These are phyloP conservation scores for Caligus rogercresseyi DNA, from an alignment of 1,140 invertebrate species.

Conservation along the genomic window DNA sequence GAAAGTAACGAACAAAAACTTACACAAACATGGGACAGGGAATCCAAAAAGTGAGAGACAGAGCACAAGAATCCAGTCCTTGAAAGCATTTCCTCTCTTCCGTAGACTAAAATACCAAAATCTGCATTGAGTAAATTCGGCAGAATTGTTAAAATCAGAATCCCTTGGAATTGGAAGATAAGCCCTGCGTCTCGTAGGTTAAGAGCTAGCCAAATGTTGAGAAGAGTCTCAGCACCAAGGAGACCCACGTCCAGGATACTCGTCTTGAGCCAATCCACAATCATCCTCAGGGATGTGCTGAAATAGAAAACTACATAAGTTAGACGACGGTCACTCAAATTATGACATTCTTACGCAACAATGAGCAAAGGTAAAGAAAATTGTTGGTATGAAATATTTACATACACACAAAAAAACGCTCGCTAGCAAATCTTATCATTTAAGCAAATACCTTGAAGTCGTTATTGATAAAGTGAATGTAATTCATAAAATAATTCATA, in stretches of 20 bases:
- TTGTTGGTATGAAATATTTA: too few species aligned
- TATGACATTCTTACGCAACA: too few species aligned
- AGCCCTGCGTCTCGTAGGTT: not conserved
- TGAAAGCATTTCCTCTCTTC: not conserved
- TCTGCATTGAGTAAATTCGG: conserved; percentile 2
- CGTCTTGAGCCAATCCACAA: conserved; percentile 6
- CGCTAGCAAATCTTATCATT: too few species aligned
- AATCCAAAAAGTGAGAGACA: not conserved
- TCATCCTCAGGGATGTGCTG: not conserved
- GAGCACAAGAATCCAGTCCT: not conserved
- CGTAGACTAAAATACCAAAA: conserved; percentile 5
- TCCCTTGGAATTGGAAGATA: not conserved
- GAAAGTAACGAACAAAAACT: too few species aligned
- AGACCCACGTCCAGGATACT: not conserved
- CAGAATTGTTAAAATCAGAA: not conserved
- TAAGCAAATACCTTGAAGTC: too few species aligned
- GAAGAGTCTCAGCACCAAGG: not conserved
- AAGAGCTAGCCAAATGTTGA: conserved; percentile 9
- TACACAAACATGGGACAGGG: not conserved
- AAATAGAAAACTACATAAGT: not conserved
- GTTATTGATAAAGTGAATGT: too few species aligned
- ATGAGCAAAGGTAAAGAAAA: too few species aligned
- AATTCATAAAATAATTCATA: too few species aligned
- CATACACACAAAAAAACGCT: too few species aligned
- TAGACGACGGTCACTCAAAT: too few species aligned